These are phyloP conservation scores for Xiphorhynchus erythropygius DNA, from an alignment of 2,797 vertebrate genomes.

Conservation along the genomic window DNA sequence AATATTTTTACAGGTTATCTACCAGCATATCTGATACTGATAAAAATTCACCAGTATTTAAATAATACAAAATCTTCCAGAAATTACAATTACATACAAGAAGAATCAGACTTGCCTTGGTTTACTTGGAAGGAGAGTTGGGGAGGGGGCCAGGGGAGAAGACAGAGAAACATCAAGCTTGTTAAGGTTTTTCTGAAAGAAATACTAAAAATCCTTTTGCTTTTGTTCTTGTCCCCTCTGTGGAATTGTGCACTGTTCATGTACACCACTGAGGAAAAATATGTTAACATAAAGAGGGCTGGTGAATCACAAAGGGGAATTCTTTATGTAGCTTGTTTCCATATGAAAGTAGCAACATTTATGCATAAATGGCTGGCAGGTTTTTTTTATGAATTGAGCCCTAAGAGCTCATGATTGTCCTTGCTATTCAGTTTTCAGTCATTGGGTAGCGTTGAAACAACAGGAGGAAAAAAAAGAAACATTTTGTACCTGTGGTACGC, in stretches of 20 bases:
- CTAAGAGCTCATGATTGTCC: conserved; percentile 81
- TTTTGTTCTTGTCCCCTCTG: conserved; percentile 42
- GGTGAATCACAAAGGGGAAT: conserved; percentile 78
- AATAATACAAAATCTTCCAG: neutral
- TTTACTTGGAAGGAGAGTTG: neutral
- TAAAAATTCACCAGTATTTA: neutral
- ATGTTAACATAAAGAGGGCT: conserved; percentile 76
- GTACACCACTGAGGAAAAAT: conserved; percentile 76
- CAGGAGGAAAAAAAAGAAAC: conserved; percentile 78
- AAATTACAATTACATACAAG: neutral
- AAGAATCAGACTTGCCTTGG: neutral
- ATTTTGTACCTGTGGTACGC: conserved; percentile 80
- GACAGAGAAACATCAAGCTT: neutral
- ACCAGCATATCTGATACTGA: neutral
- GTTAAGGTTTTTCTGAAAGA: conserved; percentile 63
- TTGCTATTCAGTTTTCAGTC: conserved; percentile 81
- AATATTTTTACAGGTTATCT: neutral
- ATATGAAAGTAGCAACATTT: conserved; percentile 82
- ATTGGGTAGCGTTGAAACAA: conserved; percentile 82
- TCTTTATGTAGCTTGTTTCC: conserved; percentile 81
- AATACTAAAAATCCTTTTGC: conserved; percentile 40
- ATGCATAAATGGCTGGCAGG: conserved; percentile 76
- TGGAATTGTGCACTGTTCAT: conserved; percentile 63
- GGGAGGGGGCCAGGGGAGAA: too few relatives aligned
- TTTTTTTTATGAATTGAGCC: conserved; percentile 75